Base-by-base conservation (phyloP, 2,113 vertebrate genomes). In the Oryzias curvinotus region DNA sequence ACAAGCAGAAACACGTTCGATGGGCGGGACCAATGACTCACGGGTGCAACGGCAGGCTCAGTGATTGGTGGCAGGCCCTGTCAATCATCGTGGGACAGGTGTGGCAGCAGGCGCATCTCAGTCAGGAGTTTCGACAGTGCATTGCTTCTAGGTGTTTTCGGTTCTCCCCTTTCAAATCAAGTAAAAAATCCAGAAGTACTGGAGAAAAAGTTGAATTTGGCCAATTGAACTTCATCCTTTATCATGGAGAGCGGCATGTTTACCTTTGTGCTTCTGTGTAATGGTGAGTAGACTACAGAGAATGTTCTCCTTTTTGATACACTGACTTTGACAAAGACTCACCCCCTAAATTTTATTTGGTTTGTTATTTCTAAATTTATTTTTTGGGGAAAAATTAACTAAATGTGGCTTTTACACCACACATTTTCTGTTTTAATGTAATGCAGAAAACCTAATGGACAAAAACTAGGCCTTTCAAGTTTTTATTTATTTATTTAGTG, bases 221-320 rank as follows among this genome's bases (percentile, higher is more conserved):
- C 4, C n/a, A 7, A 14, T 15, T 23, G 4, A 5, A 3, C 4
- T 0, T 1, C 46, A 14, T 4, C 19, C 3, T 28, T 14, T 21
- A 30, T 10, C 1, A 80, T 77, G 77, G 64, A 67, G 53, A 42
- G 13, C 17, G 61, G 25, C n/a, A 66, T 65, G 18, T 59, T 14
- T 13, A 5, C 12, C 0, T 14, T 68, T 8, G 19, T 6, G 53
- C 47, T 84, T 44, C 62, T 81, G 12, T 80, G 61, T 66, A 6
- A 71, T 2, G 68, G 90, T 91, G 60, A 91, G 88, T 90, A 19
- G 48, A 8, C 0, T n/a, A n/a, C n/a, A 1, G 14, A 14, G 4
- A 10, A 1, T 44, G 26, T 17, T 12, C 1, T 44, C 43, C 1
- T 45, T 21, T 1, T 4, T 57, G 8, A 16, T 26, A 62, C 15